Conservation (phyloP, 2,113 vertebrate species). For the Theristicus caerulescens region DNA sequence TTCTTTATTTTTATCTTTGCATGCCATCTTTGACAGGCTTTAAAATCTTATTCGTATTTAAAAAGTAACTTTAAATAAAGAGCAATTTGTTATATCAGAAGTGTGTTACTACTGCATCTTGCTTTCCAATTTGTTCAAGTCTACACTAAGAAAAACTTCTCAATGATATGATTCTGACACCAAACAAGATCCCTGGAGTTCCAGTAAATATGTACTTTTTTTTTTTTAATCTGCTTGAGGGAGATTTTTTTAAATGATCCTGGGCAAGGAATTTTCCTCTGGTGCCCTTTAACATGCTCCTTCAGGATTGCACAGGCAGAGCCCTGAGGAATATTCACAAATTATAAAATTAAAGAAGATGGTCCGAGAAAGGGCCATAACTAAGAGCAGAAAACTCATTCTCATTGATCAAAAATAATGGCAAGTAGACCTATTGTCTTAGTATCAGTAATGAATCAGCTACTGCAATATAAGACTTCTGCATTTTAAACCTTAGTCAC, state of each 20-base stretch:
- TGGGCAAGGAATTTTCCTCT: background rate
- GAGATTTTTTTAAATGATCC: background rate
- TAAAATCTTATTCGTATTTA: slow-evolving; percentile 69
- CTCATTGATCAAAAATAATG: background rate
- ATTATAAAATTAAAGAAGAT: background rate
- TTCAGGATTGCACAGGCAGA: background rate
- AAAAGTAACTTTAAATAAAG: slow-evolving; percentile 76
- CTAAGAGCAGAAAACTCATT: background rate
- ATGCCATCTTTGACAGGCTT: slow-evolving; percentile 74
- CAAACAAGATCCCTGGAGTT: background rate
- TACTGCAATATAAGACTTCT: background rate
- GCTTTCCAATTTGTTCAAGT: slow-evolving; percentile 42
- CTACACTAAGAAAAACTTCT: slow-evolving; percentile 33
- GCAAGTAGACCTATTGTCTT: background rate
- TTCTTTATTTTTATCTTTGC: slow-evolving; percentile 77
- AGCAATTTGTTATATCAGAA: slow-evolving; percentile 73
- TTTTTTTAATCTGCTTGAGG: background rate
- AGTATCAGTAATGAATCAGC: background rate
- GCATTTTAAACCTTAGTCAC: background rate
- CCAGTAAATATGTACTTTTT: background rate
- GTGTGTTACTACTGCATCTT: slow-evolving; percentile 50
- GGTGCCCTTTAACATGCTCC: background rate
- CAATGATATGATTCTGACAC: background rate
- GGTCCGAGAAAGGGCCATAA: background rate
- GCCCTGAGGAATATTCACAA: background rate